A percentile compares a stretch with the other conserved stretches of the same genome.
Conservation (phyloP, 1,140 invertebrate species). For the Bursaphelenchus mucronatus region DNA sequence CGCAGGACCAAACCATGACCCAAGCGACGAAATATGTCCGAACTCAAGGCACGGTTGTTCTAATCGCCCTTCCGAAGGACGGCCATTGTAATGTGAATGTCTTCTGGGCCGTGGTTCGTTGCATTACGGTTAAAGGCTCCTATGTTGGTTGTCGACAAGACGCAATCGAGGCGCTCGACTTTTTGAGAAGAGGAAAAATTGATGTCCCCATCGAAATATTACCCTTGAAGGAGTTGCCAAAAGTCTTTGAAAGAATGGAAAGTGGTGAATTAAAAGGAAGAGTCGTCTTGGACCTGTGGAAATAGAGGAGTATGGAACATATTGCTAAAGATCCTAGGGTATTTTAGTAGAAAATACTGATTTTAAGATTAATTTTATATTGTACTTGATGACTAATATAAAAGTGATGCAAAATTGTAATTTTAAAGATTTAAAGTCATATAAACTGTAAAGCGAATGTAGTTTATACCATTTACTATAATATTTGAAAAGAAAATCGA, state of each 20-base stretch:
- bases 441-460: no score
- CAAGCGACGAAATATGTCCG: conserved; percentile 27
- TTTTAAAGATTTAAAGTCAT: no score
- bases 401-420: no score
- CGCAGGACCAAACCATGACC: conserved; percentile 21
- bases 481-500: no score
- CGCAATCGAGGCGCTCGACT: conserved; percentile 32
- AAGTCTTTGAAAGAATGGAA: conserved; percentile 27
- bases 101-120: no score
- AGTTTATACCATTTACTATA: no score
- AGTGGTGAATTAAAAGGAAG: conserved; percentile 27
- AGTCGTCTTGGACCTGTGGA: conserved; percentile 31
- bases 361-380: no score
- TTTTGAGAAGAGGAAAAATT: conserved; percentile 31
- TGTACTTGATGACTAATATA: no score
- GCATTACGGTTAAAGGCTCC: no score
- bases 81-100: no score
- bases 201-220: conserved; percentile 33
- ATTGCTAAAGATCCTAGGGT: no score
- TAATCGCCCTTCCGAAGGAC: conserved; percentile 24
- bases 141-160: conserved; percentile 33
- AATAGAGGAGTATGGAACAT: neutral
- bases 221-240: conserved; percentile 28
- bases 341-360: no score
- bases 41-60: conserved; percentile 29